Percentiles rank a stretch among this genome's conserved stretches.
Conservation (phyloP, 2,888 invertebrate genomes). For the Microctonus hyperodae region DNA sequence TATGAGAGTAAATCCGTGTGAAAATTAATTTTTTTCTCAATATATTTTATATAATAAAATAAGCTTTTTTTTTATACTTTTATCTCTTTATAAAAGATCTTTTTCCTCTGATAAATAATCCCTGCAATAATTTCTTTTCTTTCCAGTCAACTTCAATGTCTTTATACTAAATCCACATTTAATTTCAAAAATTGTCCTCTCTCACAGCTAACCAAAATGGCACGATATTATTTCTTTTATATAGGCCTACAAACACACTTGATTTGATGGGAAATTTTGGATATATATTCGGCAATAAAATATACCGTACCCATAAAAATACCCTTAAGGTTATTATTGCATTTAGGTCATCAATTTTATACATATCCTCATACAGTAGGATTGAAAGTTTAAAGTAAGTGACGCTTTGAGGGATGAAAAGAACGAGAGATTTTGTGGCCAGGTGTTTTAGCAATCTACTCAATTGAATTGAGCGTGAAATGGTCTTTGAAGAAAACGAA, state of each 20-base stretch:
- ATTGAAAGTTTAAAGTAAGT: neutral
- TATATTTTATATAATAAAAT: neutral
- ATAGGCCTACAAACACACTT: neutral
- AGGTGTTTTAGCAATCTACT: slow-evolving; percentile 15
- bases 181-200: neutral
- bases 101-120: neutral
- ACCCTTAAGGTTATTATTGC: neutral
- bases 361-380: neutral
- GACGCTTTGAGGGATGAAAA: neutral
- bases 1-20: neutral
- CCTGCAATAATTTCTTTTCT: neutral
- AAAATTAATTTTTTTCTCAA: neutral
- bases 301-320: neutral
- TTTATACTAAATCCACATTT: neutral
- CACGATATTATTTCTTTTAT: neutral
- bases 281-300: neutral
- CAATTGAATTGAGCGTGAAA: slow-evolving; percentile 15
- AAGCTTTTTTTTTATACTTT: neutral
- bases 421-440: neutral
- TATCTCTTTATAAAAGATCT: neutral
- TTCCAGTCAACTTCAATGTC: neutral
- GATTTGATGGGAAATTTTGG: neutral
- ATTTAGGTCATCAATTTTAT: neutral
- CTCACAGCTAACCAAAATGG: neutral
- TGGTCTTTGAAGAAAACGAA: neutral